Percentiles rank a stretch among this genome's conserved stretches.
phyloP scores from a whole-genome alignment of 1,140 invertebrate species.

The Microplitis mediator region DNA sequence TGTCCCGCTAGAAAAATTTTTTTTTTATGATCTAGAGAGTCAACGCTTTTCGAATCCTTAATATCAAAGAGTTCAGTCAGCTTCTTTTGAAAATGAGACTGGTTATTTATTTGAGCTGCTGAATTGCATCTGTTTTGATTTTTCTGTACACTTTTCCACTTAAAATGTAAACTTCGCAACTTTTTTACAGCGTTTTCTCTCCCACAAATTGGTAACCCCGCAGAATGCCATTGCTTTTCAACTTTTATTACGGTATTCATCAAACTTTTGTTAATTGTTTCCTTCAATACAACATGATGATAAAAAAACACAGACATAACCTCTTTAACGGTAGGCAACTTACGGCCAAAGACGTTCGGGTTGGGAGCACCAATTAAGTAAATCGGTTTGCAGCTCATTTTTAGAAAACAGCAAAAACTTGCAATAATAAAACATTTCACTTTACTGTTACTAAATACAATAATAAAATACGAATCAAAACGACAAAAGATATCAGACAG shows the following conservation, averaged over 20 bases:
- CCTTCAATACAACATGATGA: neutral
- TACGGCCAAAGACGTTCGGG: slow-evolving; percentile 25
- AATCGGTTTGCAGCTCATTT: slow-evolving; percentile 10
- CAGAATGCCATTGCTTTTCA: slow-evolving; percentile 21
- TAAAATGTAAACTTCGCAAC: slow-evolving; percentile 9
- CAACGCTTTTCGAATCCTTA: slow-evolving; percentile 4
- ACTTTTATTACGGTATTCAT: slow-evolving; percentile 20
- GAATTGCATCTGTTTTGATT: slow-evolving; percentile 1
- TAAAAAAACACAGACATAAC: slow-evolving; percentile 23
- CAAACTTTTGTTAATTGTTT: slow-evolving; percentile 23
- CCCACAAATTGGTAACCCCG: slow-evolving; percentile 4
- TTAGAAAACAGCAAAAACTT: neutral
- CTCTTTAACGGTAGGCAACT: slow-evolving; percentile 25
- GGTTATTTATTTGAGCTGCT: slow-evolving; percentile 9
- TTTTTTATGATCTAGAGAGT: neutral
- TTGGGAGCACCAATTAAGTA: slow-evolving; percentile 14
- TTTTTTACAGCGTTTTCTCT: slow-evolving; percentile 23
- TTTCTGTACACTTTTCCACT: slow-evolving; percentile 20
- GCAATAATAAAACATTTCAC: too few relatives aligned
- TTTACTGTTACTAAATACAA: too few relatives aligned
- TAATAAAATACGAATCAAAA: too few relatives aligned
- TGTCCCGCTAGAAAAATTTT: slow-evolving; percentile 14
- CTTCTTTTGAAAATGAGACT: slow-evolving; percentile 12
- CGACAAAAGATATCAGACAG: too few relatives aligned
- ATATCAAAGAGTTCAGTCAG: slow-evolving; percentile 16